Evolutionary conservation across 1,140 invertebrate genomes (phyloP).

Genomic region (Monochamus saltuarius): DNA sequence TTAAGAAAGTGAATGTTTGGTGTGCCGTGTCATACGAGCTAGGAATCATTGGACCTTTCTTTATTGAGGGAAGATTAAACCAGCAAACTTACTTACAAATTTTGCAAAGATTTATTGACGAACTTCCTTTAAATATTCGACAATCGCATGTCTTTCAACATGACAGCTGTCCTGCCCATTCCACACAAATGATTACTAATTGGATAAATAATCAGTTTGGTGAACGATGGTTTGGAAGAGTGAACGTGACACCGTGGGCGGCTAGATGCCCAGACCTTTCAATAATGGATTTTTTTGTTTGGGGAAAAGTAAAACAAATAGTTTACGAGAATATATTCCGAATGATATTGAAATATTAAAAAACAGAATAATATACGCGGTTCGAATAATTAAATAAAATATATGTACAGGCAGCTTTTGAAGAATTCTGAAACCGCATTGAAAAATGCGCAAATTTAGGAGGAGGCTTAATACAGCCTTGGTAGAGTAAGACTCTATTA

Average conservation of each 20-base stretch:
- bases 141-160: conserved; percentile 5
- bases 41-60: conserved; percentile 9
- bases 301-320: background rate
- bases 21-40: conserved; percentile 6
- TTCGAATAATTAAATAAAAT: background rate
- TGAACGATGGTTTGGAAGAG: too few species aligned
- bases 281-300: conserved; percentile 3
- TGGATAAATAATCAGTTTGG: too few species aligned
- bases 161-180: conserved; percentile 2
- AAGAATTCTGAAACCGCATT: background rate
- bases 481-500: too few species aligned
- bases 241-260: too few species aligned
- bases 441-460: too few species aligned
- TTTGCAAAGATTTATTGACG: conserved; percentile 11
- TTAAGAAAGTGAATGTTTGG: conserved; percentile 11
- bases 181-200: background rate
- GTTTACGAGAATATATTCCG: background rate
- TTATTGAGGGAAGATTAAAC: background rate
- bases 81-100: conserved; percentile 1
- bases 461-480: too few species aligned
- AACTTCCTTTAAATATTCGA: conserved; percentile 1
- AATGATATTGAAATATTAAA: conserved; percentile 12
- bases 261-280: background rate
- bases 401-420: conserved; percentile 9
- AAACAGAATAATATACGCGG: conserved; percentile 10